Conservation (phyloP, 2,797 vertebrate species). For the Rallus crepitans region DNA sequence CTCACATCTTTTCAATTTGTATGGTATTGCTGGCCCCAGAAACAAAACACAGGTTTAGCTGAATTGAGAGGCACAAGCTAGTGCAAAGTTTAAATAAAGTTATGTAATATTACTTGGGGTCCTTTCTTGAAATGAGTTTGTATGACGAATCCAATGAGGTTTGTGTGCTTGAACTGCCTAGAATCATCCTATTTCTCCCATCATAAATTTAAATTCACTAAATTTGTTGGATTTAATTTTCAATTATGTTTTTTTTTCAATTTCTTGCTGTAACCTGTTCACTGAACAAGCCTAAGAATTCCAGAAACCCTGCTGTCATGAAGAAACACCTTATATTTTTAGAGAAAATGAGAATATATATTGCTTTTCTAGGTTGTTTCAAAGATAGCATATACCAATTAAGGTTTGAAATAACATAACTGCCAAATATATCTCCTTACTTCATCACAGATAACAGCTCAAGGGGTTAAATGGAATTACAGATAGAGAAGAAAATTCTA, state of each 20-base stretch:
- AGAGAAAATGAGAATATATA: background rate
- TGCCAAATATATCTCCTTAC: background rate
- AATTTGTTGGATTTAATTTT: conserved; percentile 9
- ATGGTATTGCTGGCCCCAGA: background rate
- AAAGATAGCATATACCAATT: background rate
- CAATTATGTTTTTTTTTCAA: background rate
- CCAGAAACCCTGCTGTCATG: background rate
- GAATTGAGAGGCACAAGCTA: background rate
- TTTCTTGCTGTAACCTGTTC: background rate
- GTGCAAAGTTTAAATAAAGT: background rate
- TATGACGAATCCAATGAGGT: background rate
- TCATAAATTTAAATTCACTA: background rate
- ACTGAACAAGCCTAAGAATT: background rate
- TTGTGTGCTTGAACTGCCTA: background rate
- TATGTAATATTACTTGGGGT: background rate
- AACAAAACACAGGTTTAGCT: background rate
- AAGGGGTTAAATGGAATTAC: background rate
- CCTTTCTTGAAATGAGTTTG: background rate
- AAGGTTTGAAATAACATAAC: background rate
- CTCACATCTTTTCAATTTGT: background rate
- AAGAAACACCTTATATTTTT: background rate
- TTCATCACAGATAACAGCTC: background rate
- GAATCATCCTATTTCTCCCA: background rate
- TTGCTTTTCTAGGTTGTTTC: background rate
- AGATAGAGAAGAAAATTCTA: background rate